Evolutionary conservation across 2,888 invertebrate genomes (phyloP), one percentile per base, ranked within the genome.

Genomic region (Limenitis arthemis): DNA sequence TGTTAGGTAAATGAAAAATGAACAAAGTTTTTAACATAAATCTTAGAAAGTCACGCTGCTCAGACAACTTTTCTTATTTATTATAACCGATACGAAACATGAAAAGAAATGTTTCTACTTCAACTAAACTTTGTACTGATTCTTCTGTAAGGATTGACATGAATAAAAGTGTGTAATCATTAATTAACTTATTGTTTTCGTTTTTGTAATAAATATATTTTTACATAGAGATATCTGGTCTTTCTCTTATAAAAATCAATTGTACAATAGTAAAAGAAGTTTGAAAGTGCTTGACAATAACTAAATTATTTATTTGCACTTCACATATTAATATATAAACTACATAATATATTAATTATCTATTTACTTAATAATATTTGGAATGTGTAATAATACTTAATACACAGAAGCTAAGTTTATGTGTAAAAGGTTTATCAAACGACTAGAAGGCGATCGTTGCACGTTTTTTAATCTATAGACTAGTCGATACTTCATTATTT

Each of bases 11-110:
- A 80, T 82, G 85, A 85, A 76, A 79, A 83, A 85, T 80, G 77
- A 73, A 64, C 65, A 55, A 85, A 85, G 76, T 85, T 85, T 82
- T 79, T 69, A 75, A 79, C 83, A 84, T 85, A 85, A 85, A 85
- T 85, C 84, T 81, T 62, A 61, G 68, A 64, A 70, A 76, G 77
- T 76, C 38, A 39, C 41, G 36, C 32, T 41, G 34, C 30, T 8
- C 20, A 20, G 4, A 47, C 8, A 41, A 30, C 40, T 49, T 41
- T 53, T 53, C 11, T 50, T 44, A 33, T 44, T 38, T 33, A 33
- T 42, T 42, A 38, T 28, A 20, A 20, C 20, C 20, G 20, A 43
- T 43, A 32, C 33, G 33, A 43, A 32, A 32, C 33, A 43, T 31
- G 43, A 43, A 43, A 43, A 8, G 43, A 32, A 43, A 20, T 20